Evolutionary conservation across 2,113 vertebrate genomes (phyloP).

Genomic region (Carassius auratus): DNA sequence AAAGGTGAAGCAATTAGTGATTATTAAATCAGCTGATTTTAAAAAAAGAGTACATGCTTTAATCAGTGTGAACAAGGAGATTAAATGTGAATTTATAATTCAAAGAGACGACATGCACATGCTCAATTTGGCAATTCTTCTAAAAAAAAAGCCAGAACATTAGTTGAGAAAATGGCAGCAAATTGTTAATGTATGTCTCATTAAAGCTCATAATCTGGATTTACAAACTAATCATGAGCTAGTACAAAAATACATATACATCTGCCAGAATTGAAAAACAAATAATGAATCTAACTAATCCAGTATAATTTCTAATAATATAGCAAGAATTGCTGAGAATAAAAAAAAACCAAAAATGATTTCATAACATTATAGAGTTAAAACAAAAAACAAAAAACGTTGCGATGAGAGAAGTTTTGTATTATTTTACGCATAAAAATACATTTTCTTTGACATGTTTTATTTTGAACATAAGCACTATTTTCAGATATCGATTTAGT

Average conservation of each 20-base stretch:
- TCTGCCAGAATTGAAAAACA: no score
- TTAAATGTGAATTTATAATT: background rate
- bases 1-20: background rate
- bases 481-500: background rate
- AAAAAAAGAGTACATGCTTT: background rate
- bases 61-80: background rate
- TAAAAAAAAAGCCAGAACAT: background rate
- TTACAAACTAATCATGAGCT: background rate
- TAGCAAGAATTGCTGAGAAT: no score
- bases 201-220: background rate
- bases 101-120: background rate
- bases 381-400: background rate
- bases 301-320: no score
- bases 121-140: no score
- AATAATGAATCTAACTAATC: no score
- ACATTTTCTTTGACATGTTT: no score
- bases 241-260: background rate
- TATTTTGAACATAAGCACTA: no score
- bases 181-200: background rate
- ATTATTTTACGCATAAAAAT: no score
- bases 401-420: no score
- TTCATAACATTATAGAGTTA: no score
- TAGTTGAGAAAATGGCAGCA: background rate
- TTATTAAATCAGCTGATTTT: background rate
- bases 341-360: no score